Evolutionary conservation across 2,888 invertebrate species (phyloP).

Genomic region (Merodon equestris): DNA sequence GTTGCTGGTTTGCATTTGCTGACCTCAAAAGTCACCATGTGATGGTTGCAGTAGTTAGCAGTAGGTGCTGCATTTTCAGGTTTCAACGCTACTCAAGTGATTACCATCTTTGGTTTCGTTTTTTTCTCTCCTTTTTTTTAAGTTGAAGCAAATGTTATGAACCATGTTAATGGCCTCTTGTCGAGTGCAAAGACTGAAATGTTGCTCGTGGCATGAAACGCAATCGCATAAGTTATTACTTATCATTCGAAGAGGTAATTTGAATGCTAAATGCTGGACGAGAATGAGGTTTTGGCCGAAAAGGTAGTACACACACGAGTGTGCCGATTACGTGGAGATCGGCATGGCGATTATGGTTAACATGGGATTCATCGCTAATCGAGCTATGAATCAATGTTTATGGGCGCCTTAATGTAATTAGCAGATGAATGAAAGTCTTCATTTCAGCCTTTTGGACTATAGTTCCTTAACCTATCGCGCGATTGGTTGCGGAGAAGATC

Average conservation of each 20-base stretch:
- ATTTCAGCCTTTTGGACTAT: too few species aligned
- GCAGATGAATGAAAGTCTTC: too few species aligned
- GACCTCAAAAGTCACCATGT: constrained; percentile 58
- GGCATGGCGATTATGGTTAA: too few species aligned
- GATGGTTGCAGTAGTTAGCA: constrained; percentile 17
- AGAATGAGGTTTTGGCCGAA: background rate
- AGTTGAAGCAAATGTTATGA: constrained; percentile 50
- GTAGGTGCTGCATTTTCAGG: constrained; percentile 54
- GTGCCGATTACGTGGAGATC: too few species aligned
- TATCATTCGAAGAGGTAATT: constrained; percentile 58
- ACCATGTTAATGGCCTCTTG: constrained; percentile 65
- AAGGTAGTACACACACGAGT: too few species aligned
- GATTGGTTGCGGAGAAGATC: too few species aligned
- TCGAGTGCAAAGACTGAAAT: constrained; percentile 55
- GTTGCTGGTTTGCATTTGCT: constrained; percentile 47
- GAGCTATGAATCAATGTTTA: too few species aligned
- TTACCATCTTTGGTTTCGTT: constrained; percentile 29
- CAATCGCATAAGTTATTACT: constrained; percentile 43
- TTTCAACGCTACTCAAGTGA: constrained; percentile 45
- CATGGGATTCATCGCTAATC: too few species aligned
- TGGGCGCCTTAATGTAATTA: too few species aligned
- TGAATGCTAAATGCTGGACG: constrained; percentile 54
- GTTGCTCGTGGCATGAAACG: constrained; percentile 45
- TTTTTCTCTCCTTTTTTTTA: constrained; percentile 15
- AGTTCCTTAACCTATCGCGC: too few species aligned